These are phyloP conservation scores for Heterodera carotae DNA, from an alignment of 1,140 invertebrate genomes.

Conservation along the genomic window DNA sequence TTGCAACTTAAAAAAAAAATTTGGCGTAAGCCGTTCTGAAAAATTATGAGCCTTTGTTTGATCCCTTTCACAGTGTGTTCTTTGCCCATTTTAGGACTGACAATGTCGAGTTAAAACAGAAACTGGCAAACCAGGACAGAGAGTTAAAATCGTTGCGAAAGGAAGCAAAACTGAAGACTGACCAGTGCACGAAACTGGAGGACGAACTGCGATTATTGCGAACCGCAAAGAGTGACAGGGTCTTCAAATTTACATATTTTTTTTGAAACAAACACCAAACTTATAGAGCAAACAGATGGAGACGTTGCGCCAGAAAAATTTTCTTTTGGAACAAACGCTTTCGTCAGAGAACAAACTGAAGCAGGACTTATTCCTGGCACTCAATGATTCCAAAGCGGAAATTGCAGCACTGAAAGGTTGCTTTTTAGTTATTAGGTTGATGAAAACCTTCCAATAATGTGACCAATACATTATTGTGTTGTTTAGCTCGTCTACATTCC, in stretches of 20 bases:
- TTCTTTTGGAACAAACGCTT: conserved; percentile 49
- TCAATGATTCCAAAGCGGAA: conserved; percentile 53
- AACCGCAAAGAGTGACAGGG: conserved; percentile 26
- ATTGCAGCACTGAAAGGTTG: conserved; percentile 47
- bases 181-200: conserved; percentile 39
- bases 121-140: conserved; percentile 41
- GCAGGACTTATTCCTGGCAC: conserved; percentile 48
- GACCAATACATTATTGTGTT: no score
- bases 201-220: conserved; percentile 42
- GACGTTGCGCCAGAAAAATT: conserved; percentile 41
- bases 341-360: conserved; percentile 51
- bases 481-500: no score
- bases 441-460: no score
- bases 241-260: neutral
- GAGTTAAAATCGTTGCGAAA: conserved; percentile 39
- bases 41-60: no score
- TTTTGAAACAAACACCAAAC: conserved; percentile 1
- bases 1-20: no score
- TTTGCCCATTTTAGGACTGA: neutral
- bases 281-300: conserved; percentile 47
- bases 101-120: conserved; percentile 29
- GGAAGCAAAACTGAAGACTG: conserved; percentile 46
- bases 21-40: no score
- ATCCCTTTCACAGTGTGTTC: no score
- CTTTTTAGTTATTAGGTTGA: no score